Evolutionary conservation across 2,797 vertebrate species (phyloP).

Genomic region (Tenualosa ilisha): DNA sequence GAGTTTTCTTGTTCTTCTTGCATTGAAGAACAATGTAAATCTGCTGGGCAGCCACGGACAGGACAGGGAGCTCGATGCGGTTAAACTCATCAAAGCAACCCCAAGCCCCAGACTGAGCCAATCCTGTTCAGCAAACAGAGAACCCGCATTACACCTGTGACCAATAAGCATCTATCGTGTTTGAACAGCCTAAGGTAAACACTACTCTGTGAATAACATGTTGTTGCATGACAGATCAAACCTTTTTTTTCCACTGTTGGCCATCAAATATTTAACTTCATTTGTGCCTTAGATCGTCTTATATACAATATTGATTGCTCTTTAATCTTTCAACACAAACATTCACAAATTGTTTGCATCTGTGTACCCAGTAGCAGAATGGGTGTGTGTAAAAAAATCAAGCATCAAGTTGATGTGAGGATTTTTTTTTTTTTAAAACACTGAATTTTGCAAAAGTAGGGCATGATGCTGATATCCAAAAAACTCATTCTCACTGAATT

Average conservation of each 20-base stretch:
- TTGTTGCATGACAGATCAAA: background rate
- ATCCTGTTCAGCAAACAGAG: constrained; percentile 64
- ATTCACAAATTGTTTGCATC: background rate
- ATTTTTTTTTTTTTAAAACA: background rate
- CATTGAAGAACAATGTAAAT: constrained; percentile 83
- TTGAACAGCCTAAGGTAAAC: background rate
- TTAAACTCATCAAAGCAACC: constrained; percentile 88
- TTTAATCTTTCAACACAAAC: constrained; percentile 20
- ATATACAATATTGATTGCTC: background rate
- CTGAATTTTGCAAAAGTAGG: background rate
- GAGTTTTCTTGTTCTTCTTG: constrained; percentile 71
- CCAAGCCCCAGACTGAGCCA: constrained; percentile 80
- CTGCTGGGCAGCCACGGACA: constrained; percentile 87
- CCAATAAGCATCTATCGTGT: background rate
- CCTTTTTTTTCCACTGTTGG: background rate
- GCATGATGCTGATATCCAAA: constrained; percentile 1
- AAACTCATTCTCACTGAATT: constrained; percentile 16
- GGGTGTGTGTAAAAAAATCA: background rate
- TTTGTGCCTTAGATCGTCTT: background rate
- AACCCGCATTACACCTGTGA: background rate
- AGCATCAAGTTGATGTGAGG: background rate
- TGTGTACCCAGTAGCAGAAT: background rate
- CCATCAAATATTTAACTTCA: constrained; percentile 12
- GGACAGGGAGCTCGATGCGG: constrained; percentile 81
- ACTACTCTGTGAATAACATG: background rate